A percentile compares a stretch with the other conserved stretches of the same genome.
These are phyloP conservation scores for Mamestra configurata DNA, from an alignment of 1,140 invertebrate species.

Conservation along the genomic window DNA sequence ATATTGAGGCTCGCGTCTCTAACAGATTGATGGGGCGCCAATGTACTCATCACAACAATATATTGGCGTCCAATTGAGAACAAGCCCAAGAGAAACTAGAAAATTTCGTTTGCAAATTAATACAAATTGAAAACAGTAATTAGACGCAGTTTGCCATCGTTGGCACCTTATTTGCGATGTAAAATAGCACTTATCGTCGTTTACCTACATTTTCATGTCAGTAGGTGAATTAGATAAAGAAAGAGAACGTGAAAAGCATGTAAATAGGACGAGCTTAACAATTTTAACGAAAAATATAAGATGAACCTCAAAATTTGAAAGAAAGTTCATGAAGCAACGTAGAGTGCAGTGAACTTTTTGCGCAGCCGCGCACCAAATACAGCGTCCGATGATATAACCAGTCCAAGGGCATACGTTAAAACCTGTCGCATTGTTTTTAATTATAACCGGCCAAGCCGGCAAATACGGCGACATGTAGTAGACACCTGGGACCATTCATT, in stretches of 20 bases:
- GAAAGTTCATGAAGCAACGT: constrained; percentile 67
- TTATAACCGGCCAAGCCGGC: constrained; percentile 49
- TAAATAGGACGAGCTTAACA: constrained; percentile 17
- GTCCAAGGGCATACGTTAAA: constrained; percentile 73
- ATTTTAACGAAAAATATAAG: constrained; percentile 42
- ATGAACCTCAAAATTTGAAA: constrained; percentile 51
- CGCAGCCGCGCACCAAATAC: constrained; percentile 70
- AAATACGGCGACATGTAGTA: constrained; percentile 7
- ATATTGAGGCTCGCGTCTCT: constrained; percentile 58
- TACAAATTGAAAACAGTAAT: constrained; percentile 64
- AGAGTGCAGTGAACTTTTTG: constrained; percentile 65
- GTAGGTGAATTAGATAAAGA: constrained; percentile 77
- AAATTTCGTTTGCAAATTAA: constrained; percentile 54
- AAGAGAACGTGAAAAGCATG: constrained; percentile 63
- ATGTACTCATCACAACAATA: constrained; percentile 60
- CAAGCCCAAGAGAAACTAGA: constrained; percentile 40
- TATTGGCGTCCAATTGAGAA: constrained; percentile 47
- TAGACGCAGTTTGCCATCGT: constrained; percentile 59
- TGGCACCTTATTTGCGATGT: constrained; percentile 38
- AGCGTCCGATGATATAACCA: constrained; percentile 73
- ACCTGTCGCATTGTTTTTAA: constrained; percentile 69
- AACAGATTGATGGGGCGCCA: constrained; percentile 69
- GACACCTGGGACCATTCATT: constrained; percentile 21
- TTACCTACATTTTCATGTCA: constrained; percentile 67
- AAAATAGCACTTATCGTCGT: constrained; percentile 61